These are phyloP conservation scores for Aegotheles bennettii DNA, from an alignment of 2,113 vertebrate species.

Conservation along the genomic window DNA sequence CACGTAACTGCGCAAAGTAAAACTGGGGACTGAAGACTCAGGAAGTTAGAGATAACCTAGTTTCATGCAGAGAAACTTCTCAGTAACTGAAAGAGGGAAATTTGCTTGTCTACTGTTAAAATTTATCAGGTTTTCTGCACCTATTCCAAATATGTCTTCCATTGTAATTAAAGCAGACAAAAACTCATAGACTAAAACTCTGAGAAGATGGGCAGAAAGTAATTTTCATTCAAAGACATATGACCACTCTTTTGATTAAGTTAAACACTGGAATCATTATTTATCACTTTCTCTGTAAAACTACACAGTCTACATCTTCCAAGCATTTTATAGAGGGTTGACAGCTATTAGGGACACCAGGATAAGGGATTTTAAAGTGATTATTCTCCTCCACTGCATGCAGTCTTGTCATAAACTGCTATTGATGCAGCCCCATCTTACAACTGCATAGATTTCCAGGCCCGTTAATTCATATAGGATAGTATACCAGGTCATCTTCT, in stretches of 20 bases:
- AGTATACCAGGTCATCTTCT: neutral
- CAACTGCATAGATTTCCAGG: neutral
- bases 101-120: neutral
- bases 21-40: neutral
- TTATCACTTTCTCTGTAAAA: neutral
- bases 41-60: neutral
- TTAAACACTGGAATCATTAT: neutral
- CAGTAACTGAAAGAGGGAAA: neutral
- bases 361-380: neutral
- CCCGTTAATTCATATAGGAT: neutral
- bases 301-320: neutral
- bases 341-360: neutral
- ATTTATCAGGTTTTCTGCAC: neutral
- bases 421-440: neutral
- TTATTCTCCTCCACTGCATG: neutral
- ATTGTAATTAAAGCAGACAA: neutral
- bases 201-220: neutral
- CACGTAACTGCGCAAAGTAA: neutral
- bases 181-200: neutral
- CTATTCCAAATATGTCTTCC: neutral
- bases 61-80: neutral
- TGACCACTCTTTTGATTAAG: neutral
- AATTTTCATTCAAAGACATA: constrained; percentile 2
- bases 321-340: neutral
- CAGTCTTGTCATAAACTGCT: neutral